Base-by-base conservation (phyloP, 2,113 vertebrate species). In the Procavia capensis region DNA sequence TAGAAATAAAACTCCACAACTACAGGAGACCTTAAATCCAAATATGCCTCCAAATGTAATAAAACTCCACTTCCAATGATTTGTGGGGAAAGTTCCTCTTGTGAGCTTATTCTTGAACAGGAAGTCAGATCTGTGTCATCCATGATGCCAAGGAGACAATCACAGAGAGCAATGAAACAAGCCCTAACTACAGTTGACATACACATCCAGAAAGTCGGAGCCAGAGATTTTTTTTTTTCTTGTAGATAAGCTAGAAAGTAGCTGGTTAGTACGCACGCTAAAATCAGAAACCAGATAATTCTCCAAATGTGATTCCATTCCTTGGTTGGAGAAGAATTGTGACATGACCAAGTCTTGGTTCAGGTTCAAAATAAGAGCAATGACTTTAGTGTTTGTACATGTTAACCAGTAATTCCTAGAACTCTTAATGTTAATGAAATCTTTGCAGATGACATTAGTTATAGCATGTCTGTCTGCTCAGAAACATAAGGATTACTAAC, bases 91-190 rank as follows among this genome's bases (percentile, higher is more conserved):
- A 97, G 89, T 89, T 95, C 10, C 59, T 80, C 47, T 41, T 47
- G 31, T 59, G n/a, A 63, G 36, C 85, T 96, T 92, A 89, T 80
- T 98, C 97, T 97, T 98, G 80, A 87, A 93, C 0, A 0, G 96
- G 95, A 98, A 97, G 96, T 93, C 96, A 97, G 92, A 95, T 96
- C 47, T 0, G 85, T 93, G 86, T 94, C 80, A 90, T 94, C 91
- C 94, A 70, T 68, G 78, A 93, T 54, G 61, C 95, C 20, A 84
- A 82, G 34, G 79, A 70, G 47, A 27, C 43, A 29, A 31, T 83
- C 31, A 25, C 31, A 68, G 82, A 92, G 31, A 34, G 29, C 0
- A 0, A 20, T 34, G 20, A 72, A 45, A 76, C 43, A 27, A 24
- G 27, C 45, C 54, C 29, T 82, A 54, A 20, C 79, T 80, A 82